These are phyloP conservation scores for Thumatha senex DNA, from an alignment of 2,888 invertebrate genomes.

Conservation along the genomic window DNA sequence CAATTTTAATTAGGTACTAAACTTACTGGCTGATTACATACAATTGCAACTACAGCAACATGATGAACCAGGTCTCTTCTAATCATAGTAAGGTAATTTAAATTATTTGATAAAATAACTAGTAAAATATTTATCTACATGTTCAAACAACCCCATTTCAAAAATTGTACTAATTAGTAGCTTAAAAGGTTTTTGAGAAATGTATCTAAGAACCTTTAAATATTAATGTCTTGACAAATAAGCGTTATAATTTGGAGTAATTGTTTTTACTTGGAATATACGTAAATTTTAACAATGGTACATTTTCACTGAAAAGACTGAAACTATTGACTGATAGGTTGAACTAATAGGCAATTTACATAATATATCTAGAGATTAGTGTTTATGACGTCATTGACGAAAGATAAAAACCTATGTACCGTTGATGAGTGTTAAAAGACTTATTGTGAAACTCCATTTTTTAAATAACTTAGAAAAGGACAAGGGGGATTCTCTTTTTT, in stretches of 20 bases:
- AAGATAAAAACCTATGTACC: too few species aligned
- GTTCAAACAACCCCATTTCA: not conserved
- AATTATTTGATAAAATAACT: too few species aligned
- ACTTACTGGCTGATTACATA: too few species aligned
- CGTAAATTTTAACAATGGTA: constrained; percentile 15
- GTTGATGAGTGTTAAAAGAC: too few species aligned
- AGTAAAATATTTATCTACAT: not conserved
- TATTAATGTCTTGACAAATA: constrained; percentile 5
- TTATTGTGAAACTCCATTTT: too few species aligned
- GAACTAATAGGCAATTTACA: not conserved
- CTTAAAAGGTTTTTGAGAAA: not conserved
- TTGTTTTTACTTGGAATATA: constrained; percentile 19
- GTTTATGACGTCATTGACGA: not conserved
- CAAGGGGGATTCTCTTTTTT: too few species aligned
- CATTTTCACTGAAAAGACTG: constrained; percentile 2
- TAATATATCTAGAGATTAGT: not conserved
- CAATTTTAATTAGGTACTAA: too few species aligned
- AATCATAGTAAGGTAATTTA: too few species aligned
- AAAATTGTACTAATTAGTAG: constrained; percentile 10
- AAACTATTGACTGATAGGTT: not conserved
- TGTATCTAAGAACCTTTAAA: constrained; percentile 18
- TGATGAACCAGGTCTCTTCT: too few species aligned
- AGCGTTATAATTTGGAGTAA: constrained; percentile 9
- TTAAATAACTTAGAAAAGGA: too few species aligned
- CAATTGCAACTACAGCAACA: too few species aligned